A percentile compares a stretch with the other conserved stretches of the same genome.
phyloP scores from a whole-genome alignment of 1,140 invertebrate genomes.

The Drosophila prosaltans region DNA sequence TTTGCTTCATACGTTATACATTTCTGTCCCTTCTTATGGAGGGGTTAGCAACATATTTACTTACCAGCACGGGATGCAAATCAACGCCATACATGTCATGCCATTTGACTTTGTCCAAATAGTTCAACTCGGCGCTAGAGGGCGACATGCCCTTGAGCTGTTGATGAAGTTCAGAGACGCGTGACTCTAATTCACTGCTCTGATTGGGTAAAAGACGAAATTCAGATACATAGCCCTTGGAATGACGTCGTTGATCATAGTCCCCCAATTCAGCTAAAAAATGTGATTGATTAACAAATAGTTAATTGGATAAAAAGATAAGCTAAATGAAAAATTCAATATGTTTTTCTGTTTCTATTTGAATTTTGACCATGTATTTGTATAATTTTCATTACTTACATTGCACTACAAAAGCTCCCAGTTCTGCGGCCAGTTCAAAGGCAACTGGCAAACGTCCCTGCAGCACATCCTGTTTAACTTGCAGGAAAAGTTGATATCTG shows the following conservation, averaged over 20 bases:
- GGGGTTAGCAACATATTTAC: conserved; percentile 31
- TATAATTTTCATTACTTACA: conserved; percentile 88
- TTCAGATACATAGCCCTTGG: conserved; percentile 96
- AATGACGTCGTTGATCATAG: conserved; percentile 95
- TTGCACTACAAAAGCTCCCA: conserved; percentile 97
- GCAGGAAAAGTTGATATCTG: conserved; percentile 98
- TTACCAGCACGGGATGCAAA: conserved; percentile 88
- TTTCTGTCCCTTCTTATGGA: neutral
- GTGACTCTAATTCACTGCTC: conserved; percentile 93
- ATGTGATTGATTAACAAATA: neutral
- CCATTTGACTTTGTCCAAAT: conserved; percentile 98
- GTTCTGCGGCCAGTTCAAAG: conserved; percentile 94
- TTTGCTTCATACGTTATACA: conserved; percentile 15
- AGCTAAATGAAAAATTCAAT: neutral
- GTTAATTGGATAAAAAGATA: neutral
- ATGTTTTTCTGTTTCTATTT: neutral
- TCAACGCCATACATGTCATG: conserved; percentile 98
- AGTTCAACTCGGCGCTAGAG: conserved; percentile 92
- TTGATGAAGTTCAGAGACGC: conserved; percentile 95
- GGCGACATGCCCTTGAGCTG: conserved; percentile 85
- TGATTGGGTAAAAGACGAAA: conserved; percentile 98
- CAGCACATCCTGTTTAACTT: conserved; percentile 97
- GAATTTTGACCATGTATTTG: conserved; percentile 6
- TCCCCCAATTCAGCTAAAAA: conserved; percentile 97
- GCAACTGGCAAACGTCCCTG: conserved; percentile 94